Evolutionary conservation across 2,888 invertebrate genomes (phyloP), one percentile per base, ranked within the genome.

Genomic region (Lathronympha strigana): DNA sequence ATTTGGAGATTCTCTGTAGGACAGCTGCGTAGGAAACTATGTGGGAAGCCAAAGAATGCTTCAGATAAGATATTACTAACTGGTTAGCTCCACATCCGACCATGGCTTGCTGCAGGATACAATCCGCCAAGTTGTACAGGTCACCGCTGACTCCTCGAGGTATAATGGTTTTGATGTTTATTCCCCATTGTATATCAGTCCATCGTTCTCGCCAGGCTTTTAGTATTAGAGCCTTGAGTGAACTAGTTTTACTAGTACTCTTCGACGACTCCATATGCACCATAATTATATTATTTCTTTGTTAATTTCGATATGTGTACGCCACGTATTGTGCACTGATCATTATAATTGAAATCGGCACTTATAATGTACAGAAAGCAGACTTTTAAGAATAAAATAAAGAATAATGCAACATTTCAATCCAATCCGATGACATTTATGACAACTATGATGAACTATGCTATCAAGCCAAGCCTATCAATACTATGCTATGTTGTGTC

Each of bases 121-220:
- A 97, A 82, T 98, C 98, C 47, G 98, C 97, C 73, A 98, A 91
- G 87, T 97, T 97, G 82, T 97, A 97, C n/a, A 97, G 95, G 91
- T 97, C 97, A n/a, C 97, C 97, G 79, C 97, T 97, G 1, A 97
- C 97, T n/a, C 97, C 97, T 81, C 97, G 92, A 0, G 97, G 97
- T 67, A 96, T 87, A 71, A 96, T 97, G n/a, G 96, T 96, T 93
- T 98, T 98, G 63, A 98, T 97, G 79, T 98, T 97, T 72, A 98
- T 98, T 40, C 98, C 98, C 98, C 98, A 98, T 87, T 98, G 97
- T 49, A 98, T 94, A 84, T 98, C 98, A 1, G 96, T 95, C 98
- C 98, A 98, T 68, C 98, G 93, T 88, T 98, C 98, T 74, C 98
- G 94, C 98, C 98, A 99, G 53, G 98, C 98, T 82, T 95, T 94